Percentiles rank a stretch among this genome's conserved stretches.
Conservation (phyloP, 2,888 invertebrate genomes). For the Napeogenes sylphis region DNA sequence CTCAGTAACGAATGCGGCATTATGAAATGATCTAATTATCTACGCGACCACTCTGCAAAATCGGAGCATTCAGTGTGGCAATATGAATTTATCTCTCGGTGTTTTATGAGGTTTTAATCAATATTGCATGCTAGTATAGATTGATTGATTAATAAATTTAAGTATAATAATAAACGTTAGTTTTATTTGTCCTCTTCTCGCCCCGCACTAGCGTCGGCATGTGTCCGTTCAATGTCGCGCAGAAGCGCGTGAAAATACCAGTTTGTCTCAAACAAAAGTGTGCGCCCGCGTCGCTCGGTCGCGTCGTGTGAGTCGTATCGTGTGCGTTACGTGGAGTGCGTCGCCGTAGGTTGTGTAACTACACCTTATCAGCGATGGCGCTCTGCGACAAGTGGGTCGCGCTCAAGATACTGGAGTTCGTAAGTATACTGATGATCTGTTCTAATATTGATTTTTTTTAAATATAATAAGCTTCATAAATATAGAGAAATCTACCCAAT, state of each 20-base stretch:
- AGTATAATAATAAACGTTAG: slow-evolving; percentile 67
- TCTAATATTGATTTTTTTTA: too few species aligned
- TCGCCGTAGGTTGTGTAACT: slow-evolving; percentile 25
- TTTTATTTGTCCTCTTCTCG: slow-evolving; percentile 53
- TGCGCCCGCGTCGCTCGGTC: slow-evolving; percentile 57
- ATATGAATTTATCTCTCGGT: slow-evolving; percentile 71
- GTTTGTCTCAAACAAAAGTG: slow-evolving; percentile 51
- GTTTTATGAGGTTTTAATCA: slow-evolving; percentile 66
- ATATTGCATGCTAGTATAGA: slow-evolving; percentile 71
- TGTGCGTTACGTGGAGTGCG: background rate
- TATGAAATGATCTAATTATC: slow-evolving; percentile 64
- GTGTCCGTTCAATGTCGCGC: slow-evolving; percentile 56
- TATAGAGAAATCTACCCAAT: too few species aligned
- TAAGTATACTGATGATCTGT: slow-evolving; percentile 46
- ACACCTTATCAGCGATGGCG: slow-evolving; percentile 48
- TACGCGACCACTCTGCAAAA: slow-evolving; percentile 45
- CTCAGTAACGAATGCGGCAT: slow-evolving; percentile 64
- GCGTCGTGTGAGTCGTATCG: slow-evolving; percentile 35
- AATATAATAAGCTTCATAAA: too few species aligned
- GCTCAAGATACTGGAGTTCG: slow-evolving; percentile 74
- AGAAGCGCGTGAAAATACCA: slow-evolving; percentile 47
- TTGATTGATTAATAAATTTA: slow-evolving; percentile 75
- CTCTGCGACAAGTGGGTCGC: slow-evolving; percentile 77
- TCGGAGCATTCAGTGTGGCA: slow-evolving; percentile 57
- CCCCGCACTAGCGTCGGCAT: slow-evolving; percentile 26